phyloP scores from a whole-genome alignment of 2,113 vertebrate genomes.

The Falcunculus frontatus region DNA sequence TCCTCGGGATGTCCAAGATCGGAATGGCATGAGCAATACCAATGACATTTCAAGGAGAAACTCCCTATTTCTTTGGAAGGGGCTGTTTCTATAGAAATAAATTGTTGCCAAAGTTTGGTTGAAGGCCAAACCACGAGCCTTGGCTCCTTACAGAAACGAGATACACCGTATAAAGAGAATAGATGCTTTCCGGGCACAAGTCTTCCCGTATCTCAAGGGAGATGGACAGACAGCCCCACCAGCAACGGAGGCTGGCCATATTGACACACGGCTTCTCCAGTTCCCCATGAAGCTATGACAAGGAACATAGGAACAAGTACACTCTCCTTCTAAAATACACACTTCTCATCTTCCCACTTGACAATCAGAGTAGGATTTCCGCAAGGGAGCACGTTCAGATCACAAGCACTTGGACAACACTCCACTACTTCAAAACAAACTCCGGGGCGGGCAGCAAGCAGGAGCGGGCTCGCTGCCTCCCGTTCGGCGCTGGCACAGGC shows the following conservation, averaged over 20 bases:
- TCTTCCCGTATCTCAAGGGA: accelerated
- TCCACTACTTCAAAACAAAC: not conserved
- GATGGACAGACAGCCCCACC: not conserved
- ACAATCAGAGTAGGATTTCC: not conserved
- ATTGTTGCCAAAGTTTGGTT: not conserved
- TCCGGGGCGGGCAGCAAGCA: not conserved
- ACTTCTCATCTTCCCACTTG: not conserved
- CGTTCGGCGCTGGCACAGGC: not conserved
- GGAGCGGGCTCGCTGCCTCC: not conserved
- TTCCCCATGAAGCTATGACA: accelerated
- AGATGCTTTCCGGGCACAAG: not conserved
- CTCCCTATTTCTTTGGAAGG: not conserved
- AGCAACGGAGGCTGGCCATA: not conserved
- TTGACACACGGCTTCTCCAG: not conserved
- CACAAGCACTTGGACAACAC: not conserved
- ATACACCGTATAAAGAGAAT: not conserved
- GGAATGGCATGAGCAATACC: not conserved
- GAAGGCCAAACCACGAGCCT: not conserved
- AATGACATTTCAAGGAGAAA: slow-evolving; percentile 61
- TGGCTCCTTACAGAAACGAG: not conserved
- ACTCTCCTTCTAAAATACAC: not conserved
- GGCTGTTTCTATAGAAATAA: not conserved
- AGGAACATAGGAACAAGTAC: accelerated
- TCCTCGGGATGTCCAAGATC: not conserved
- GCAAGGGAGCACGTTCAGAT: not conserved